These are phyloP conservation scores for Catocala fraxini DNA, from an alignment of 2,888 invertebrate genomes.

Conservation along the genomic window DNA sequence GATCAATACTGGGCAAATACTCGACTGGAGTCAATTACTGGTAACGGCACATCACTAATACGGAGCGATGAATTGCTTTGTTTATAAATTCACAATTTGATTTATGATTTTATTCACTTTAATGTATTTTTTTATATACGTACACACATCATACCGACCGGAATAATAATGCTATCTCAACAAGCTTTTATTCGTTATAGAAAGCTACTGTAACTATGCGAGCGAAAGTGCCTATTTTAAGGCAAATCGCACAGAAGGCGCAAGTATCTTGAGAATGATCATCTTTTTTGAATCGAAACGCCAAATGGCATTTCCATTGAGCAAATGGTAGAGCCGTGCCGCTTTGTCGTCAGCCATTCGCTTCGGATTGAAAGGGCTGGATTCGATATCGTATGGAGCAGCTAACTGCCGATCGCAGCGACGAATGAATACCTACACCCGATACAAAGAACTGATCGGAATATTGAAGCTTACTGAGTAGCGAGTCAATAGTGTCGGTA, in stretches of 20 bases:
- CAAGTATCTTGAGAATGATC: conserved; percentile 43
- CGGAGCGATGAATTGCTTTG: no score
- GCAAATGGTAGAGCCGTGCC: conserved; percentile 68
- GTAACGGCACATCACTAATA: no score
- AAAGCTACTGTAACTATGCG: background rate
- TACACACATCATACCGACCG: no score
- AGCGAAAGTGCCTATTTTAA: background rate
- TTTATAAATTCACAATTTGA: no score
- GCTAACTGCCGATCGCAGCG: conserved; percentile 66
- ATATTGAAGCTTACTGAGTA: conserved; percentile 61
- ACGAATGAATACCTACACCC: conserved; percentile 64
- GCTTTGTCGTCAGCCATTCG: conserved; percentile 71
- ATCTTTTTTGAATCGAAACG: conserved; percentile 62
- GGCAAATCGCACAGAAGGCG: conserved; percentile 10
- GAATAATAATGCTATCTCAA: no score
- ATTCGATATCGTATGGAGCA: conserved; percentile 72
- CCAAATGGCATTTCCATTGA: conserved; percentile 74
- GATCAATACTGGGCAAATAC: no score
- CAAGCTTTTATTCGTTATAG: no score
- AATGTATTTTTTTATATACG: no score
- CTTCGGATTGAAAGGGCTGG: conserved; percentile 70
- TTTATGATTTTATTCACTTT: background rate
- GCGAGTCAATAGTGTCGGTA: conserved; percentile 43
- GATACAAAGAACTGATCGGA: conserved; percentile 70
- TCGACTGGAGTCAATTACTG: no score